Conservation (phyloP, 2,797 vertebrate species). For the Anabacerthia variegaticeps region DNA sequence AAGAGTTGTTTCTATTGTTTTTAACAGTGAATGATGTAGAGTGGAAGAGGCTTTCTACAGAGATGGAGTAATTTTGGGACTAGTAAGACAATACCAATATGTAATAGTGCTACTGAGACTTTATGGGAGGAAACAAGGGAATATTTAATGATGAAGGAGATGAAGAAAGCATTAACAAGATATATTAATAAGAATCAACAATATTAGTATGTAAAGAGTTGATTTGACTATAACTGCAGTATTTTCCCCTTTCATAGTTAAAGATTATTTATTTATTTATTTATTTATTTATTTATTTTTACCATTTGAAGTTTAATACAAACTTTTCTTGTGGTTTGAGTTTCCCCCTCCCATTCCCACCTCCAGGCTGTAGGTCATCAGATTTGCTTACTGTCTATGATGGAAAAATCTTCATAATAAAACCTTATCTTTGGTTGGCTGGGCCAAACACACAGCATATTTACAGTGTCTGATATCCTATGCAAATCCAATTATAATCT, state of each 20-base stretch:
- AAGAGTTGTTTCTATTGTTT: neutral
- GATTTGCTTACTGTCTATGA: neutral
- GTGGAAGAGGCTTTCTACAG: neutral
- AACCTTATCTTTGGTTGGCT: neutral
- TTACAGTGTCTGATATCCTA: neutral
- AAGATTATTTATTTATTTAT: neutral
- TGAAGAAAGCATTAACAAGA: neutral
- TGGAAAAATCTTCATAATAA: constrained; percentile 1
- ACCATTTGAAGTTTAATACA: neutral
- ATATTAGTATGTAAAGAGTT: neutral
- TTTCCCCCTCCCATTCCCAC: neutral
- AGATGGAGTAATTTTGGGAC: neutral
- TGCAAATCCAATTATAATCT: neutral
- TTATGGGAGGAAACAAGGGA: neutral
- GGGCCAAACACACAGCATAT: neutral
- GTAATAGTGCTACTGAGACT: neutral
- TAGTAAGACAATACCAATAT: neutral
- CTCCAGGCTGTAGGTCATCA: neutral
- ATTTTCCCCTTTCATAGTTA: neutral
- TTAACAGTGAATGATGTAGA: neutral
- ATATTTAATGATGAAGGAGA: neutral
- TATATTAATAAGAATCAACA: neutral
- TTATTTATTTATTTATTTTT: too few species aligned
- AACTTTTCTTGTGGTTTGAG: neutral
- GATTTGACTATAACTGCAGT: neutral